Percentiles rank a stretch among this genome's conserved stretches.
Evolutionary conservation across 2,797 vertebrate genomes (phyloP).

Genomic region (Sphenodon punctatus): DNA sequence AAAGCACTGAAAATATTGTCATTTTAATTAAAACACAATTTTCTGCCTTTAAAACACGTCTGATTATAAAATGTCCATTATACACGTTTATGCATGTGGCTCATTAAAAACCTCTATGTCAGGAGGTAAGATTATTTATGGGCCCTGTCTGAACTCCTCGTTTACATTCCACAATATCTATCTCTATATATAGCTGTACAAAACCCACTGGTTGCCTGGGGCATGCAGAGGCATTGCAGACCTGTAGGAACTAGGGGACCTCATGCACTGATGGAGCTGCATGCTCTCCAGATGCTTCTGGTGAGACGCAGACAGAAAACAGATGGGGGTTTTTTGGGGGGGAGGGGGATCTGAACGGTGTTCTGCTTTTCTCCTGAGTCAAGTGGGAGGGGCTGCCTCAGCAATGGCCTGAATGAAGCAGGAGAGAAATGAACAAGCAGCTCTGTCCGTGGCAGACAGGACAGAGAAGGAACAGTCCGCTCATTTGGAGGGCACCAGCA

Average conservation of each 20-base stretch:
- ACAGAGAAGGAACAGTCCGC: too few relatives aligned
- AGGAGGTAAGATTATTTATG: neutral
- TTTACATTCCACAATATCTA: neutral
- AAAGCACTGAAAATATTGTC: constrained; percentile 58
- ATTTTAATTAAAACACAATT: constrained; percentile 37
- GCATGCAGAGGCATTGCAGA: neutral
- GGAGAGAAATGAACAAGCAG: neutral
- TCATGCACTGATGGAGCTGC: neutral
- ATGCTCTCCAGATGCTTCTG: neutral
- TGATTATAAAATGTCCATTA: constrained; percentile 35
- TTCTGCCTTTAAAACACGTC: constrained; percentile 50
- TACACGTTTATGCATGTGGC: neutral
- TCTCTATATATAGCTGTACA: neutral
- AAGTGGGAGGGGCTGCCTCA: neutral
- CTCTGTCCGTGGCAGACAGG: too few relatives aligned
- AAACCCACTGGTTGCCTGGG: constrained; percentile 15
- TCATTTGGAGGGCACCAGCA: too few relatives aligned
- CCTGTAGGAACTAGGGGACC: constrained; percentile 29
- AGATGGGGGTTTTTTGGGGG: neutral
- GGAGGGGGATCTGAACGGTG: neutral
- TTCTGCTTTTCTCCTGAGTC: constrained; percentile 24
- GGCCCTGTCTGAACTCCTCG: neutral
- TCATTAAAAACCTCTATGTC: constrained; percentile 38
- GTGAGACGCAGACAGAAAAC: neutral
- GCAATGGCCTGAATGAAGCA: constrained; percentile 13